Conservation (phyloP, 2,113 vertebrate genomes). For the Dermatemys mawii region DNA sequence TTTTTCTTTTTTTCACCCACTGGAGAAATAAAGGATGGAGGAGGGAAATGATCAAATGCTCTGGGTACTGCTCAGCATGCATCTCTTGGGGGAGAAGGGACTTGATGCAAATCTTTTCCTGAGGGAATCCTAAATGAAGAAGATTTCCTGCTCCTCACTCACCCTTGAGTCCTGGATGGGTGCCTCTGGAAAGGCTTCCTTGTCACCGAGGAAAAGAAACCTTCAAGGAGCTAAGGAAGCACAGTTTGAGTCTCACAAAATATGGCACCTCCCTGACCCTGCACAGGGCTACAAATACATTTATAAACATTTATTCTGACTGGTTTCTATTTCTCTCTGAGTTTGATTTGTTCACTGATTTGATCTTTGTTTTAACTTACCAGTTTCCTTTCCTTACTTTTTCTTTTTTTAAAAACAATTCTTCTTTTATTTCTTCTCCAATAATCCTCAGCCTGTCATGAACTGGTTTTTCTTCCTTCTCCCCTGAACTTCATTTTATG, state of each 20-base stretch:
- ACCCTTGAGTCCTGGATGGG: no score
- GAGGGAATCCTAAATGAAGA: background rate
- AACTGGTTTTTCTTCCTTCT: background rate
- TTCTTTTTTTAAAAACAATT: background rate
- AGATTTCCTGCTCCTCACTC: background rate
- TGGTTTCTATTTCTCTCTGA: background rate
- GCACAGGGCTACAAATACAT: background rate
- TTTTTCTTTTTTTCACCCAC: background rate
- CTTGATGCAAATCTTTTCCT: background rate
- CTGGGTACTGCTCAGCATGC: background rate
- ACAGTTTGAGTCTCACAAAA: background rate
- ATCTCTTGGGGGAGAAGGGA: background rate
- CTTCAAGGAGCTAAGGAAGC: rapidly evolving
- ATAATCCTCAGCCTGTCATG: background rate
- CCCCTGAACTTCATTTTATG: background rate
- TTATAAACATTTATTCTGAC: background rate
- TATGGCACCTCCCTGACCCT: background rate
- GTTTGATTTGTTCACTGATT: background rate
- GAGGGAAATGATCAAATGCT: background rate
- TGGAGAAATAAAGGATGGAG: background rate
- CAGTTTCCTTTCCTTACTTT: background rate
- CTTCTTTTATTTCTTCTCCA: background rate
- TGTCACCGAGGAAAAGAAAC: background rate
- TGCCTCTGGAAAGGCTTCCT: rapidly evolving
- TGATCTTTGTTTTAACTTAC: background rate